Base-by-base conservation (phyloP, 2,888 invertebrate species). In the Spisula subtruncata region DNA sequence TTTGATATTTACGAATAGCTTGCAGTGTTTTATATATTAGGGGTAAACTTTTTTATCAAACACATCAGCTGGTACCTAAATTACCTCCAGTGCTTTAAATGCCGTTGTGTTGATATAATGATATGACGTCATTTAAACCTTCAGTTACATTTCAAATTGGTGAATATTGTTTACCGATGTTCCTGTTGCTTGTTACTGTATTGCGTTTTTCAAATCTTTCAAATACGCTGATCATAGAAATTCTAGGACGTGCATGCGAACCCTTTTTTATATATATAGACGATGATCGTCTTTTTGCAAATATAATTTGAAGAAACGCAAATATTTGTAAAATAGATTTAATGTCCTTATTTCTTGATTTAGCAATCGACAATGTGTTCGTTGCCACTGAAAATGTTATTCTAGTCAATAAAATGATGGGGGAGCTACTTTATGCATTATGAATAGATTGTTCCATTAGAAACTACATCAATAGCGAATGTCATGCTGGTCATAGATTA, bases 321-420 rank as follows among this genome's bases (percentile, higher is more conserved):
- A 75, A 75, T 75, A 75, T 75, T 75, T 75, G 35, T 18, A 32
- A 75, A 75, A 75, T 32, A 16, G 75, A 75, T 75, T 18, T 18
- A 18, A 32, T 18, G 75, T 75, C 75, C 35, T 12, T 14, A 16
- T 35, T 14, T 75, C 35, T 75, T 75, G 75, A 75, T 32, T 32
- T 75, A 35, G 35, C 75, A 29, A 32, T 75, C 75, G 75, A 75
- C 75, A 18, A 75, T 75, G 35, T 75, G 32, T 75, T 75, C 35
- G 35, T 75, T 75, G 75, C 75, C 75, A 32, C 75, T 35, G 75
- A 35, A 75, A 75, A 75, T 32, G 75, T 75, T 35, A 35, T 75
- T 16, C 16, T 4, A 18, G 25, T 32, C 18, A 35, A 75, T 32
- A 32, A 75, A 35, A 35, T 16, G 5, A 75, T 75, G 32, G 32